Evolutionary conservation across 2,113 vertebrate species (phyloP), one percentile per base, ranked within the genome.

Genomic region (Ameiurus melas): DNA sequence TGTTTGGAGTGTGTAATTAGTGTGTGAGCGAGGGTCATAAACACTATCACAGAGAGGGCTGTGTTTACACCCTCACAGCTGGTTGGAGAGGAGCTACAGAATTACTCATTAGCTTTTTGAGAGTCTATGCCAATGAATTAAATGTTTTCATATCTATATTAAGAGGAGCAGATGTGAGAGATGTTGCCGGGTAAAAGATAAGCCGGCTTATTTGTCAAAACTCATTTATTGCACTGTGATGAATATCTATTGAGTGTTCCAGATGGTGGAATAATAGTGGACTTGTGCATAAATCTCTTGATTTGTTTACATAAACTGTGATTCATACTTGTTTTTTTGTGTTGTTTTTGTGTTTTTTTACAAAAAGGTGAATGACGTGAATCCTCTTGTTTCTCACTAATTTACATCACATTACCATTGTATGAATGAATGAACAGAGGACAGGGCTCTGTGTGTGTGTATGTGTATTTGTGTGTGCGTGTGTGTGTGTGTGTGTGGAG

Each of bases 331-430:
- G 47, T 10, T 10, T 51, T 82, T 33, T 75, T 88, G 53, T 60
- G n/a, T 62, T 43, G 75, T 30, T n/a, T n/a, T 47, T 62, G 36
- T 77, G 64, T 66, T 62, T 57, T 77, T 78, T 57, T 17, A 66
- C 36, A 86, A 89, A 82, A 75, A 85, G 83, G 85, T 90, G 83
- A 89, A 85, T 88, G 55, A 84, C 66, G 22, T 62, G 80, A 83
- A 83, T 90, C 83, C 87, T 86, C 68, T 87, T 84, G 36, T 84
- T 86, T 62, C 86, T 64, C 51, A 83, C 88, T 89, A 82, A 91
- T 91, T 91, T 91, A 89, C 90, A 91, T 91, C 88, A 91, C 88
- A 91, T 57, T 88, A 86, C 83, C 79, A 79, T 89, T 89, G 86
- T 88, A 86, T 83, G 88, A 83, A 70, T 89, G 88, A 89, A 83